Percentiles rank a stretch among this genome's conserved stretches.
Conservation (phyloP, 2,888 invertebrate genomes). For the Rhamnusium bicolor region DNA sequence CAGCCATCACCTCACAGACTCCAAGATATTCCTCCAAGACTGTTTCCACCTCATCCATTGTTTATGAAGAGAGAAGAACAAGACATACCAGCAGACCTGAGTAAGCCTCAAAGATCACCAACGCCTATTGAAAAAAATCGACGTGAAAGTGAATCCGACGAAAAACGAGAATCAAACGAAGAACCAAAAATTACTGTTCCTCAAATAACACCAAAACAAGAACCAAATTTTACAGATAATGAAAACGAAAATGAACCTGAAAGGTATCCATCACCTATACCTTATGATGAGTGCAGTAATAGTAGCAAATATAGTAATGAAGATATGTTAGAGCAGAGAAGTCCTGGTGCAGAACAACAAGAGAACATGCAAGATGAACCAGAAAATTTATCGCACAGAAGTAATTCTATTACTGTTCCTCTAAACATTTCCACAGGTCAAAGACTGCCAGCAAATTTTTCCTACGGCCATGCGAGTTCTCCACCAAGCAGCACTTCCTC, state of each 20-base stretch:
- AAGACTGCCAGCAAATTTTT: conserved; percentile 78
- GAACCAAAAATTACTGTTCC: conserved; percentile 67
- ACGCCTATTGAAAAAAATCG: conserved; percentile 66
- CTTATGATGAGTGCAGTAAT: conserved; percentile 85
- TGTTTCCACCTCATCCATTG: conserved; percentile 80
- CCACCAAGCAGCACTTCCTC: conserved; percentile 81
- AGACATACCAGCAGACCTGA: conserved; percentile 84
- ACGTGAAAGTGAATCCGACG: conserved; percentile 40
- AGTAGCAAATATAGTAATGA: conserved; percentile 85
- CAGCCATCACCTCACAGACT: conserved; percentile 74
- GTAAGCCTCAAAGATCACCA: conserved; percentile 78
- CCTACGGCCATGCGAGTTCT: conserved; percentile 74
- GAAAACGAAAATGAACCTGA: conserved; percentile 77
- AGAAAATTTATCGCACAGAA: conserved; percentile 84
- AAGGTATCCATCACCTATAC: conserved; percentile 78
- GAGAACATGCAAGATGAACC: conserved; percentile 84
- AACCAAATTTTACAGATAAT: conserved; percentile 76
- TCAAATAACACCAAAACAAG: conserved; percentile 78
- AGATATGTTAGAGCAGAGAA: conserved; percentile 75
- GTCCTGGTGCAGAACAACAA: conserved; percentile 73
- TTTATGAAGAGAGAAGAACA: conserved; percentile 82
- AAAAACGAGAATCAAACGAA: conserved; percentile 44
- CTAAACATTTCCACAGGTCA: conserved; percentile 80
- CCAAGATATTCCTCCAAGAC: conserved; percentile 73
- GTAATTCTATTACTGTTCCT: conserved; percentile 76